Evolutionary conservation across 2,113 vertebrate species (phyloP), one percentile per base, ranked within the genome.

Genomic region (Cephalopholis sonnerati): DNA sequence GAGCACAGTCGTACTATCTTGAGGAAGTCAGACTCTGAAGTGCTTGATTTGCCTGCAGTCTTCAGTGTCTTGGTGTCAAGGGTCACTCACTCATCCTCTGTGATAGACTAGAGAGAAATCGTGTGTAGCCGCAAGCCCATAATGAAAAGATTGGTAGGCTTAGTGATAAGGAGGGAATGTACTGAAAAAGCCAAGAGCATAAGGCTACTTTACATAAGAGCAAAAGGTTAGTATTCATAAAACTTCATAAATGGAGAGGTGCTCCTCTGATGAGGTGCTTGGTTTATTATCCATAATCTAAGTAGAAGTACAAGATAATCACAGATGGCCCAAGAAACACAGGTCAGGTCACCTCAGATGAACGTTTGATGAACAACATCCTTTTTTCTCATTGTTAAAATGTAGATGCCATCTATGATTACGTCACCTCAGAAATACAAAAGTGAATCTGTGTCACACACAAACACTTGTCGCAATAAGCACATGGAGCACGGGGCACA

Each of bases 11-110:
- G 1, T 27, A 53, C 68, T 44, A 82, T 89, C 79, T 78, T 29
- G 79, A 81, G 53, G 54, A 79, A 77, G 84, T 80, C 59, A 74
- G 50, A 66, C 54, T 69, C 61, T 55, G 6, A 80, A 86, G 79
- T 68, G 75, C 39, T 29, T 61, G 74, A 79, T 71, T 81, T 27
- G 62, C 82, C 74, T 64, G 54, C 64, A 88, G 77, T 84, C 78
- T 77, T 58, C 44, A 46, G 68, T 74, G 74, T 78, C 48, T 77
- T n/a, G 25, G 70, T 78, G 85, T 84, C 78, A 87, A 18, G 53
- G 87, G 86, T 90, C 79, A 61, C 44, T 81, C 50, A 57, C 71
- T 90, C 73, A 81, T 77, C 76, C 18, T 83, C 57, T 16, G 5
- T 44, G 55, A 88, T 29, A 82, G 61, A 74, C 63, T 44, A 15